Base-by-base conservation (phyloP, 2,888 invertebrate species). In the Iphiclides podalirius region DNA sequence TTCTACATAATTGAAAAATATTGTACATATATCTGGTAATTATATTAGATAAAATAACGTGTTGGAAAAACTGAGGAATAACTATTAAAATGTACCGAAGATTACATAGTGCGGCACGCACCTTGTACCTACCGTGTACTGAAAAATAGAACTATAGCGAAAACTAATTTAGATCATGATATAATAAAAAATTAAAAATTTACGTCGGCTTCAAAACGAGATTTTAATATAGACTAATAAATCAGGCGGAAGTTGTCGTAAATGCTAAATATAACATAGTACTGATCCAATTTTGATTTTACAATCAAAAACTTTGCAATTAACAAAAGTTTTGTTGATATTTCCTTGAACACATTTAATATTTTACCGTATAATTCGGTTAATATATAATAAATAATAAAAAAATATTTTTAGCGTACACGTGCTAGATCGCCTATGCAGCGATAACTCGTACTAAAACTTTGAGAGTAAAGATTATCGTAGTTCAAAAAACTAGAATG, bases 111-210 rank as follows among this genome's bases (percentile, higher is more conserved):
- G n/a, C n/a, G n/a, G n/a, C n/a, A n/a, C n/a, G n/a, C n/a, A n/a
- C n/a, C n/a, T n/a, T n/a, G n/a, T n/a, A n/a, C n/a, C n/a, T n/a
- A n/a, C n/a, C n/a, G n/a, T n/a, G n/a, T n/a, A n/a, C n/a, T n/a
- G n/a, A n/a, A n/a, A n/a, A n/a, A n/a, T n/a, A n/a, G n/a, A n/a
- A n/a, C n/a, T n/a, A n/a, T n/a, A n/a, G n/a, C n/a, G n/a, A n/a
- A 20, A 3, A 17, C 16, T 23, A 12, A 39, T 39, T 17, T 17
- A n/a, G n/a, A 9, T 28, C 40, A 15, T 16, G 41, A 42, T 6
- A 42, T 42, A 43, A 43, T 34, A n/a, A 28, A 28, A 28, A 28
- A 28, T 28, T 28, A 28, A 1, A 35, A 35, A 15, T 35, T 35
- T 15, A 35, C 14, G 7, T 14, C 15, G 3, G 14, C 35, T 14